Evolutionary conservation across 2,888 invertebrate species (phyloP).

Genomic region (Argyra leucocephala): DNA sequence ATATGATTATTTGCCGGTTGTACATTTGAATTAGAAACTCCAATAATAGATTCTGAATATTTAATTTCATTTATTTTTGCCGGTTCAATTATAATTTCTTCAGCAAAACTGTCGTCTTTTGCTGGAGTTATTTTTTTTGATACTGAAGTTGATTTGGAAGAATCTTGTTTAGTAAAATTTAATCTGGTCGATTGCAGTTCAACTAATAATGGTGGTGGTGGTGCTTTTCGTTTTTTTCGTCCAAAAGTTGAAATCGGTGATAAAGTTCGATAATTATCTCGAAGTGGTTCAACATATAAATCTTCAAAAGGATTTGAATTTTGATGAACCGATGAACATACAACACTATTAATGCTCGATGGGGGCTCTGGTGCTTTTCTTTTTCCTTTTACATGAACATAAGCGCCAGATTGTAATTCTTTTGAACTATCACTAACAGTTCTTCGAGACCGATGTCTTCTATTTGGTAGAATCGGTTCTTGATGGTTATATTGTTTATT

Average conservation of each 20-base stretch:
- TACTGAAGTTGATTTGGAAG: constrained; percentile 12
- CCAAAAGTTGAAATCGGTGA: constrained; percentile 24
- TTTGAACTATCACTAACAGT: constrained; percentile 55
- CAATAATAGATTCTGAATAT: too few species aligned
- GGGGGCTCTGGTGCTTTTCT: constrained; percentile 65
- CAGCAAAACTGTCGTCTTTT: too few species aligned
- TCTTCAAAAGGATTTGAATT: constrained; percentile 8
- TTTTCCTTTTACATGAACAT: constrained; percentile 64
- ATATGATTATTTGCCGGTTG: neutral
- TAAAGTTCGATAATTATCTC: constrained; percentile 19
- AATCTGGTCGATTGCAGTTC: constrained; percentile 24
- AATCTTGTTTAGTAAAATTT: constrained; percentile 21
- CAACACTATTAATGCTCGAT: constrained; percentile 20
- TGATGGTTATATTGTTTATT: neutral
- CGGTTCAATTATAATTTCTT: too few species aligned
- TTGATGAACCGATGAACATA: neutral
- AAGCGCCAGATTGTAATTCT: constrained; percentile 49
- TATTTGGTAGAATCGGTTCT: constrained; percentile 29
- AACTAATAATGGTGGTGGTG: constrained; percentile 27
- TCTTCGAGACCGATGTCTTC: constrained; percentile 44
- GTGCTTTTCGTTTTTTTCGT: constrained; percentile 42
- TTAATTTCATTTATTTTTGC: too few species aligned
- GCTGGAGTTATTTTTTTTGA: too few species aligned
- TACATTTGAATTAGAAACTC: too few species aligned
- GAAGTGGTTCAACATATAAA: constrained; percentile 7